phyloP scores from a whole-genome alignment of 2,888 invertebrate genomes.

The Drosophila planitibia region DNA sequence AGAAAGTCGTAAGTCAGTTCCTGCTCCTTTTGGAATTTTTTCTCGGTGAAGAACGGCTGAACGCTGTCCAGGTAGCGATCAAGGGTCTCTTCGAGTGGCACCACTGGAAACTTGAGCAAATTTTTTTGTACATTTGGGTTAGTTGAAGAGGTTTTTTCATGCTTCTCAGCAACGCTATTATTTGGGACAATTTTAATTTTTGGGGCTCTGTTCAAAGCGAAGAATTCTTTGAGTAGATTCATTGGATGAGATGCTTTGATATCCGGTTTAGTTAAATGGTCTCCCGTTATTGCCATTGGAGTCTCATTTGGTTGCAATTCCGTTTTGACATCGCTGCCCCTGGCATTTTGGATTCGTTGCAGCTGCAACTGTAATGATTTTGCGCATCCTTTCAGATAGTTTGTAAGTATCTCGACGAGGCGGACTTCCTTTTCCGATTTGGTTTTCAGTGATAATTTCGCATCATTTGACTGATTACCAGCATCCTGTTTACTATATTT shows the following conservation, averaged over 20 bases:
- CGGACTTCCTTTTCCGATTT: not conserved
- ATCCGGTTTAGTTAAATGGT: not conserved
- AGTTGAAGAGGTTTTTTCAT: not conserved
- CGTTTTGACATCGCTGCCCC: not conserved
- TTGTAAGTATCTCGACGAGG: not conserved
- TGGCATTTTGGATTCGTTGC: not conserved
- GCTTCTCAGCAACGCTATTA: not conserved
- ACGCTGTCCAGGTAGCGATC: constrained; percentile 91
- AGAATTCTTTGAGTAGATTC: not conserved
- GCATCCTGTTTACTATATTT: constrained; percentile 11
- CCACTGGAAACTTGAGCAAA: constrained; percentile 88
- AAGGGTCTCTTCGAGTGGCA: constrained; percentile 92
- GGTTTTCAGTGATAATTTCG: not conserved
- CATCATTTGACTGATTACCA: not conserved
- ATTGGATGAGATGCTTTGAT: not conserved
- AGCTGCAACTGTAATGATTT: constrained; percentile 1
- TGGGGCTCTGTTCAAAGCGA: not conserved
- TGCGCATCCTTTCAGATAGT: constrained; percentile 14
- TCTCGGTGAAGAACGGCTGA: constrained; percentile 90
- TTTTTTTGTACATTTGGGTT: not conserved
- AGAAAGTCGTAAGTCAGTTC: constrained; percentile 86
- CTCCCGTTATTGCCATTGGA: not conserved
- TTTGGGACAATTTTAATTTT: not conserved
- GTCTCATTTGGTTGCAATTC: not conserved
- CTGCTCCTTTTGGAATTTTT: constrained; percentile 90